Conservation (phyloP, 2,113 vertebrate species). For the Chaenogobius annularis region DNA sequence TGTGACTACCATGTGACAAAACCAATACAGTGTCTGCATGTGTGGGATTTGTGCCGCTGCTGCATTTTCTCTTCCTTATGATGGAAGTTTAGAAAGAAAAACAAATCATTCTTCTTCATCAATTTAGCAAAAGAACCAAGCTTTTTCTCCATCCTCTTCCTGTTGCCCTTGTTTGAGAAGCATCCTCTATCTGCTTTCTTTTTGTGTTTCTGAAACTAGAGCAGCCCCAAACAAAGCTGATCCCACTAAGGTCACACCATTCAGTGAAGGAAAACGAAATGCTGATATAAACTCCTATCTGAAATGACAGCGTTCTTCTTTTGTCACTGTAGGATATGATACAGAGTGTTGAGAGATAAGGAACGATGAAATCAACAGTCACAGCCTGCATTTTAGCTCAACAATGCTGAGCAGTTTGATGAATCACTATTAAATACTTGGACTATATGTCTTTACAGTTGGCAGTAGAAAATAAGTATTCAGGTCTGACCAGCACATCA, state of each 20-base stretch:
- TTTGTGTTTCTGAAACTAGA: conserved; percentile 39
- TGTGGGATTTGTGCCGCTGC: conserved; percentile 16
- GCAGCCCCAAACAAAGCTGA: conserved; percentile 15
- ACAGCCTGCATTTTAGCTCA: neutral
- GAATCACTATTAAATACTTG: neutral
- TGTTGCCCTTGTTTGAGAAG: conserved; percentile 9
- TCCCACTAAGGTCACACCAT: conserved; percentile 31
- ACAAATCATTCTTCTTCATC: neutral
- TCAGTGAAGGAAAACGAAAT: conserved; percentile 7
- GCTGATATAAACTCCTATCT: conserved; percentile 29
- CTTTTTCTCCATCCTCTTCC: conserved; percentile 6
- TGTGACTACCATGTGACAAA: conserved; percentile 67
- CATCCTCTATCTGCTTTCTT: neutral
- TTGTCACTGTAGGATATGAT: conserved; percentile 10
- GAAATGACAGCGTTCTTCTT: conserved; percentile 23
- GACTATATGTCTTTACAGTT: conserved; percentile 20
- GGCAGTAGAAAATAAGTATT: conserved; percentile 18
- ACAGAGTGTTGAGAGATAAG: neutral
- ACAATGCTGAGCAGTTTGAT: neutral
- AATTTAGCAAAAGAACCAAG: neutral
- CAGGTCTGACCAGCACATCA: conserved; percentile 56
- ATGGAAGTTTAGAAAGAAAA: conserved; percentile 4
- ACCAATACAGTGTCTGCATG: conserved; percentile 14
- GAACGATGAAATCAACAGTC: neutral
- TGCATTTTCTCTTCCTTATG: conserved; percentile 44